phyloP scores from a whole-genome alignment of 2,113 vertebrate genomes.

The Aspiorhynchus laticeps region DNA sequence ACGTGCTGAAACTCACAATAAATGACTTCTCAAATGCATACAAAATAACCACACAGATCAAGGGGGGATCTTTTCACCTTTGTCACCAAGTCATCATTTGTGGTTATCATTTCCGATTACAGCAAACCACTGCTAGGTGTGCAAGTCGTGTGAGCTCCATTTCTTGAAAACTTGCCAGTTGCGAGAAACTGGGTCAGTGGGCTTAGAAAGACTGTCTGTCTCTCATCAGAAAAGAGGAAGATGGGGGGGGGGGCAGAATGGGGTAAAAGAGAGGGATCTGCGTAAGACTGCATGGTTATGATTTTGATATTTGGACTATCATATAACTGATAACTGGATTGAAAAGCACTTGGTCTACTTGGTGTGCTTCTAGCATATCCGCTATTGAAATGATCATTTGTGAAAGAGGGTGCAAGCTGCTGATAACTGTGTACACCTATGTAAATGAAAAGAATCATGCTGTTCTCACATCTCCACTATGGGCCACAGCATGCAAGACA shows the following conservation, averaged over 20 bases:
- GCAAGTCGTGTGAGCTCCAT: conserved; percentile 37
- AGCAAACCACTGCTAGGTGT: conserved; percentile 35
- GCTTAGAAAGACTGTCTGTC: not conserved
- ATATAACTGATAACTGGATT: not conserved
- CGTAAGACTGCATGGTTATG: not conserved
- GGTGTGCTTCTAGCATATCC: not conserved
- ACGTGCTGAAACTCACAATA: not conserved
- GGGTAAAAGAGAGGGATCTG: not conserved
- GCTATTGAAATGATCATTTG: not conserved
- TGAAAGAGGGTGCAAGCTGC: not conserved
- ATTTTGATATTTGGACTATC: not conserved
- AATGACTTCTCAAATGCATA: not conserved
- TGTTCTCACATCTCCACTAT: conserved; percentile 11
- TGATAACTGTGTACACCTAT: not conserved
- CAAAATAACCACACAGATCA: not conserved
- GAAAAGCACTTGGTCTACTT: not conserved
- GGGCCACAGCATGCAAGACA: not conserved
- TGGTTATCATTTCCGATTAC: conserved; percentile 40
- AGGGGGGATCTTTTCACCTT: conserved; percentile 7
- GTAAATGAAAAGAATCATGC: not conserved
- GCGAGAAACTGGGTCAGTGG: conserved; percentile 44
- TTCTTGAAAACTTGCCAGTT: conserved; percentile 52
- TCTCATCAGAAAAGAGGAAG: conserved; percentile 29
- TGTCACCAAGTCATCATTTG: conserved; percentile 10
- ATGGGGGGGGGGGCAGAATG: not conserved